Evolutionary conservation across 1,140 invertebrate species (phyloP), one percentile per base, ranked within the genome.

Genomic region (Bombus picipes): DNA sequence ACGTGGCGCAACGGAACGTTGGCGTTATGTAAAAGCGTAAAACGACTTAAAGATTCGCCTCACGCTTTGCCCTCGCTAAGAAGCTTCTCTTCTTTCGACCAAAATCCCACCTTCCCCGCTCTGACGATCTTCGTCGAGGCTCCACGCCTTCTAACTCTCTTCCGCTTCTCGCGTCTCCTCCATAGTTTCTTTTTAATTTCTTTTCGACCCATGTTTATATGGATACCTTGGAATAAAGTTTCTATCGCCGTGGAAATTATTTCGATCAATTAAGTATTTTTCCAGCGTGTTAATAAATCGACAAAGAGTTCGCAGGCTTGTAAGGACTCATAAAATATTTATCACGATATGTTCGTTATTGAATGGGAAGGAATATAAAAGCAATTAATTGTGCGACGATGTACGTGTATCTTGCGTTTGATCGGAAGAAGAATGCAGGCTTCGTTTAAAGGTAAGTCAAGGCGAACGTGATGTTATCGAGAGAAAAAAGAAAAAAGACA

Each of bases 11-110:
- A 90, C 81, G 81, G 81, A 85, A 88, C 87, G 86, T 81, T 57
- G 86, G 72, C 83, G 88, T 90, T 90, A 90, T 86, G 87, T 90
- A 90, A 90, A 90, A 89, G 88, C 89, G 86, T 90, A 82, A 90
- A 85, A 86, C 83, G 74, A 83, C 87, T 90, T 90, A 83, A 88
- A 89, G 83, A 91, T 91, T 91, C 90, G 86, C 90, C 83, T 91
- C 86, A 80, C 83, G 83, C 65, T 78, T 28, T 81, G 78, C 75
- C 83, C 65, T 68, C 34, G 41, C 66, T 62, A 83, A 88, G 65
- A 79, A 83, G 57, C 66, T 79, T 47, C 34, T 66, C 77, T 81
- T 74, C 79, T 74, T 53, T 53, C 79, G 10, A 66, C 70, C 28
- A 34, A 43, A 73, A 18, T 62, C 66, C 34, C 41, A 70, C 65